Evolutionary conservation across 2,113 vertebrate species (phyloP).

Genomic region (Oreochromis aureus): DNA sequence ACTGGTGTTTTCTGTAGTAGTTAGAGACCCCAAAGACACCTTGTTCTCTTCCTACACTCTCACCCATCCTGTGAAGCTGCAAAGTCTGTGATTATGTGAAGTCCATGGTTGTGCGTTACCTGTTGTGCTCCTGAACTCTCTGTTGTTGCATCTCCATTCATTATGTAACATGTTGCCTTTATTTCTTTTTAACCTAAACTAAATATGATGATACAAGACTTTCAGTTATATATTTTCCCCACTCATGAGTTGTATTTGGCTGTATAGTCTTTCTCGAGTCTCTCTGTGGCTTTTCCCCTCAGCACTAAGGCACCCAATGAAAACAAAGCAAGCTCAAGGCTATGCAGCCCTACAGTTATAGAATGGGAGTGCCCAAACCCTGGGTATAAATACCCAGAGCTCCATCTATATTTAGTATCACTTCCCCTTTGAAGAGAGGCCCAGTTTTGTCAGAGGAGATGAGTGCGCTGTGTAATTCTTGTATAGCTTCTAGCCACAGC

Average conservation of each 20-base stretch:
- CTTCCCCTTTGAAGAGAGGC: conserved; percentile 51
- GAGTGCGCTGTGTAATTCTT: conserved; percentile 47
- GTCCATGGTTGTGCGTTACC: not conserved
- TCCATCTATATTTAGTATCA: conserved; percentile 55
- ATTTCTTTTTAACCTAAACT: not conserved
- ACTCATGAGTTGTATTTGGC: conserved; percentile 26
- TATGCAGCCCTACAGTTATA: conserved; percentile 62
- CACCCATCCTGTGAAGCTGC: not conserved
- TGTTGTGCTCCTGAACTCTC: not conserved
- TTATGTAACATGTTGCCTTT: not conserved
- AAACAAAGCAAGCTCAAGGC: conserved; percentile 59
- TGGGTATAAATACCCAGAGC: conserved; percentile 63
- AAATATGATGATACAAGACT: not conserved
- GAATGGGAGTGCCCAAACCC: conserved; percentile 56
- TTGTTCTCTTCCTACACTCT: not conserved
- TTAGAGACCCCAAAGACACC: conserved; percentile 12
- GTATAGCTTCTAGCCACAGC: conserved; percentile 47
- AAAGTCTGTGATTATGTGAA: not conserved
- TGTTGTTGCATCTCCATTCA: not conserved
- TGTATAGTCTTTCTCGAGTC: not conserved
- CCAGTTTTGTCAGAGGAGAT: conserved; percentile 52
- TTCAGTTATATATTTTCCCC: not conserved
- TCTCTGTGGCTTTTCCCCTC: conserved; percentile 42
- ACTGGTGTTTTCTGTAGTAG: conserved; percentile 23
- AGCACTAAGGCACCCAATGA: conserved; percentile 45